A percentile compares a stretch with the other conserved stretches of the same genome.
Evolutionary conservation across 2,888 invertebrate species (phyloP).

Genomic region (Dynastes maya): DNA sequence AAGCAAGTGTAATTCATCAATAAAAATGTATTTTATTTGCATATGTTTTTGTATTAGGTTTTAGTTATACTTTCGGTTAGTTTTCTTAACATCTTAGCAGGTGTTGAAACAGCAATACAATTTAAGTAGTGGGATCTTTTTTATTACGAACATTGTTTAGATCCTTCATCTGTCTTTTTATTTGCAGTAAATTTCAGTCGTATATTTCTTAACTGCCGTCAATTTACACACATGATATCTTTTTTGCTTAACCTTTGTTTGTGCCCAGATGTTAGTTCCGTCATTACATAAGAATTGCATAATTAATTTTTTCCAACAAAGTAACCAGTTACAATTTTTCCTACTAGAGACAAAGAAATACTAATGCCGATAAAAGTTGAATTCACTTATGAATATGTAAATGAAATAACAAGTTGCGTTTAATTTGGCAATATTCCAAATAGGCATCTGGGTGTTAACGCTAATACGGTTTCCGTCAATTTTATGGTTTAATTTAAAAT

Average conservation of each 20-base stretch:
- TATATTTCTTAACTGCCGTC: background rate
- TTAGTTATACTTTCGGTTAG: too few species aligned
- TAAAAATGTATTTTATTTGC: too few species aligned
- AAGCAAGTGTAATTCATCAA: too few species aligned
- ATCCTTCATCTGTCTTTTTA: too few species aligned
- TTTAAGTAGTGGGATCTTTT: too few species aligned
- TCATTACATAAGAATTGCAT: background rate
- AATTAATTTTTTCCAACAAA: conserved; percentile 4
- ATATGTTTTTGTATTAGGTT: too few species aligned
- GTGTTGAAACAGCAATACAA: too few species aligned
- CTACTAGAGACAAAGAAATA: background rate
- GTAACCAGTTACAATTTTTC: background rate
- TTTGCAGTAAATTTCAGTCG: too few species aligned
- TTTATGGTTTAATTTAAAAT: conserved; percentile 14
- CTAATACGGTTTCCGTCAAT: background rate
- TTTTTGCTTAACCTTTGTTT: background rate
- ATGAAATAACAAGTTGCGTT: background rate
- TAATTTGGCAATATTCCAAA: background rate
- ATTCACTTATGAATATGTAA: background rate
- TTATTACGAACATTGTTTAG: too few species aligned
- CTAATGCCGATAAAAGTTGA: background rate
- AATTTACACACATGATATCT: background rate
- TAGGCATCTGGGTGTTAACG: background rate
- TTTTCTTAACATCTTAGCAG: too few species aligned
- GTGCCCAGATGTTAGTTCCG: background rate